Evolutionary conservation across 2,797 vertebrate species (phyloP).

Genomic region (Arctocebus calabarensis): DNA sequence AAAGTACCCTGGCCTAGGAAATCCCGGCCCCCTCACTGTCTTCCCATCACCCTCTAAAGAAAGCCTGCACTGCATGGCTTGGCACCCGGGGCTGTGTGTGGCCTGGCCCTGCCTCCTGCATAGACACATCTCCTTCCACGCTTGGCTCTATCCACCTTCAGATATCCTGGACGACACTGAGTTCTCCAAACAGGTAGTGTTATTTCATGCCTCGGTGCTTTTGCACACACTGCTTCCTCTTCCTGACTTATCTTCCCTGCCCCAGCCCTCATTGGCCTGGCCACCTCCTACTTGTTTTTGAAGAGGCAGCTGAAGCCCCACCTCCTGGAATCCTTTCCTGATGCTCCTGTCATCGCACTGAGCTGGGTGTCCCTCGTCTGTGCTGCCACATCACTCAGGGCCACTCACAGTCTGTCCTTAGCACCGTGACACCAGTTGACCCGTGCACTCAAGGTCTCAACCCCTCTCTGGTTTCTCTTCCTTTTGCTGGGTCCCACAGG

Average conservation of each 20-base stretch:
- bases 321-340: neutral
- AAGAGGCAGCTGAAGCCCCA: neutral
- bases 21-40: no score
- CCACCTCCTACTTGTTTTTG: neutral
- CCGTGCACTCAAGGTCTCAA: neutral
- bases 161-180: neutral
- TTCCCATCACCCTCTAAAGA: neutral
- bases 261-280: neutral
- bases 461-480: neutral
- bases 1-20: neutral
- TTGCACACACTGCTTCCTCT: neutral
- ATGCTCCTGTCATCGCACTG: neutral
- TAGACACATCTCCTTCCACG: neutral
- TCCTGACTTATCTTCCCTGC: neutral
- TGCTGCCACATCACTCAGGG: neutral
- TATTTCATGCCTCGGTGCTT: slow-evolving; percentile 34
- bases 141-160: slow-evolving; percentile 15
- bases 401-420: neutral
- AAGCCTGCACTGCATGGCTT: neutral
- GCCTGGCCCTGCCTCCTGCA: neutral
- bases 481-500: neutral
- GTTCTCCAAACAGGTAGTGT: slow-evolving; percentile 13
- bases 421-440: neutral
- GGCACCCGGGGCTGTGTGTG: neutral
- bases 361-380: neutral